Conservation (phyloP, 2,888 invertebrate genomes). For the Tinea trinotella region DNA sequence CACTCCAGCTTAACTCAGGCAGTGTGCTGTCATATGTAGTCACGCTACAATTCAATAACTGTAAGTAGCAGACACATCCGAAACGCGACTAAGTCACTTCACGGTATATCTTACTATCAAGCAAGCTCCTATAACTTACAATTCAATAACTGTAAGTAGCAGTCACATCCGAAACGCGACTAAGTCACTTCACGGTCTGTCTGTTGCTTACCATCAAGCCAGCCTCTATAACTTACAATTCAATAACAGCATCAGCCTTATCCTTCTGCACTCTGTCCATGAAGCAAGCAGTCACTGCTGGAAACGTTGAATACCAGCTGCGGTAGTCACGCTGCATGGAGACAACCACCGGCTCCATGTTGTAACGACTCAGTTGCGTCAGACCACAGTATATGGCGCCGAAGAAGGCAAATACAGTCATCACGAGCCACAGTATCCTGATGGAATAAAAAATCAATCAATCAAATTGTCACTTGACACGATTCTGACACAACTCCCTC, state of each 20-base stretch:
- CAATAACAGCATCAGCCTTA: constrained; percentile 40
- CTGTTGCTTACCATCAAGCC: no score
- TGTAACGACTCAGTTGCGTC: constrained; percentile 51
- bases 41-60: no score
- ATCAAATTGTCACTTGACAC: no score
- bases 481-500: no score
- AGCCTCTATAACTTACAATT: constrained; percentile 31
- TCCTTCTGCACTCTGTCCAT: constrained; percentile 43
- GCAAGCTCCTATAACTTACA: not conserved
- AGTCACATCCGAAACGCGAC: no score
- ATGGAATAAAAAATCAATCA: not conserved
- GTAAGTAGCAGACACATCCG: no score
- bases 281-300: constrained; percentile 61
- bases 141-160: no score
- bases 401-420: constrained; percentile 44
- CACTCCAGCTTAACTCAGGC: no score
- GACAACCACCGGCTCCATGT: constrained; percentile 57
- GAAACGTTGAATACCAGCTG: constrained; percentile 56
- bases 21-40: no score
- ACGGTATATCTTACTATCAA: not conserved
- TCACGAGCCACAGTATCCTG: constrained; percentile 48
- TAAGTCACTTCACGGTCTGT: no score
- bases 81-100: no score
- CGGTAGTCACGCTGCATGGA: constrained; percentile 59
- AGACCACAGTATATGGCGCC: constrained; percentile 55